Percentiles rank a stretch among this genome's conserved stretches.
These are phyloP conservation scores for Cyprinus carpio DNA, from an alignment of 2,113 vertebrate species.

Conservation along the genomic window DNA sequence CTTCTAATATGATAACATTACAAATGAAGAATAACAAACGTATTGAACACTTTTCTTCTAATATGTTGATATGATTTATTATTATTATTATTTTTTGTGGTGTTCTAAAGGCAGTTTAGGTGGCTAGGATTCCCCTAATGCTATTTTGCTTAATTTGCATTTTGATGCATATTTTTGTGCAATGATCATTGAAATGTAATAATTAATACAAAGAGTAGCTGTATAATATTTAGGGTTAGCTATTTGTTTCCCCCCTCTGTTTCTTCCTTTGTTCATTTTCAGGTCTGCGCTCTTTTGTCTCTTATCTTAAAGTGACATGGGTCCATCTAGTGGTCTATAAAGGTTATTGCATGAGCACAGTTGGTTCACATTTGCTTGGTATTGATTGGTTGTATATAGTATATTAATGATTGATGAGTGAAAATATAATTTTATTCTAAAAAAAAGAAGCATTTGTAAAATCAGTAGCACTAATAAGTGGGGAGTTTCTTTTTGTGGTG, in stretches of 20 bases:
- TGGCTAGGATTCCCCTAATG: neutral
- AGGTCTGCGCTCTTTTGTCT: conserved; percentile 21
- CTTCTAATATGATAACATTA: neutral
- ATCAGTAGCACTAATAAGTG: neutral
- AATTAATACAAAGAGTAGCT: neutral
- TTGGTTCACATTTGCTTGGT: neutral
- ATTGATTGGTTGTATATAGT: too few relatives aligned
- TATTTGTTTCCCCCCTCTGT: neutral
- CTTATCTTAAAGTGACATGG: conserved; percentile 18
- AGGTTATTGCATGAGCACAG: neutral
- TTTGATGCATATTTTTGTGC: neutral
- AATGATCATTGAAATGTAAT: neutral
- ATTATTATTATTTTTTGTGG: neutral
- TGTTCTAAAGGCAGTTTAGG: neutral
- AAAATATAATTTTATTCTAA: neutral
- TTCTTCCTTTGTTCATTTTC: conserved; percentile 11
- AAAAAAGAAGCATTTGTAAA: neutral
- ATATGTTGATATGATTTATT: neutral
- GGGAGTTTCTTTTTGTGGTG: neutral
- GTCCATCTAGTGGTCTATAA: conserved; percentile 39
- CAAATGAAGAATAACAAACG: neutral
- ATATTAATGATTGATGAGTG: too few relatives aligned
- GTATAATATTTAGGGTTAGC: neutral
- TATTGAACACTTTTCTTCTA: neutral
- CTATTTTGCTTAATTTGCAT: neutral